These are phyloP conservation scores for Drosophila glabriapex DNA, from an alignment of 2,888 invertebrate genomes.

Conservation along the genomic window DNA sequence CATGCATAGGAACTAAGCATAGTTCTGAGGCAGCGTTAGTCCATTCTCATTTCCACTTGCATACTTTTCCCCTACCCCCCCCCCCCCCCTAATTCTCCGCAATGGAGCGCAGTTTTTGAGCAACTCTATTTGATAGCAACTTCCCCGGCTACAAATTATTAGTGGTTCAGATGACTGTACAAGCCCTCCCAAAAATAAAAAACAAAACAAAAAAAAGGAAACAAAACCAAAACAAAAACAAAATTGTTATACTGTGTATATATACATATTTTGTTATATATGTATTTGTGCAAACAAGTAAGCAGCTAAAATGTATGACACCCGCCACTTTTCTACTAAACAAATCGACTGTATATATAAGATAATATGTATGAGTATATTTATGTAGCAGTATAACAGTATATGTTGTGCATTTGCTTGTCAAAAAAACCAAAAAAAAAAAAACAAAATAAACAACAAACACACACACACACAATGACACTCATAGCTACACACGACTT, in stretches of 20 bases:
- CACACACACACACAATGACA: slow-evolving; percentile 7
- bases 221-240: slow-evolving; percentile 11
- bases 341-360: slow-evolving; percentile 76
- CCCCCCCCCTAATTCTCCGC: slow-evolving; percentile 6
- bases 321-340: slow-evolving; percentile 79
- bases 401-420: slow-evolving; percentile 68
- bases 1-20: neutral
- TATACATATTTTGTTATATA: slow-evolving; percentile 56
- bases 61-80: neutral
- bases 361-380: slow-evolving; percentile 55
- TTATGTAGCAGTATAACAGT: slow-evolving; percentile 67
- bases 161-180: slow-evolving; percentile 78
- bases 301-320: slow-evolving; percentile 69
- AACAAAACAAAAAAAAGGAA: neutral
- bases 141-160: slow-evolving; percentile 85
- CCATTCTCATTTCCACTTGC: slow-evolving; percentile 10
- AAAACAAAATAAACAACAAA: slow-evolving; percentile 21
- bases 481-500: slow-evolving; percentile 42
- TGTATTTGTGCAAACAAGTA: slow-evolving; percentile 43
- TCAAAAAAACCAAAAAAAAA: slow-evolving; percentile 23
- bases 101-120: slow-evolving; percentile 70
- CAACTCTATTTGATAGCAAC: slow-evolving; percentile 84
- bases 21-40: slow-evolving; percentile 13
- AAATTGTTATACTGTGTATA: slow-evolving; percentile 58
- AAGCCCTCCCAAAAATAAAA: slow-evolving; percentile 23